These are phyloP conservation scores for Saccostrea echinata DNA, from an alignment of 1,140 invertebrate genomes.

Conservation along the genomic window DNA sequence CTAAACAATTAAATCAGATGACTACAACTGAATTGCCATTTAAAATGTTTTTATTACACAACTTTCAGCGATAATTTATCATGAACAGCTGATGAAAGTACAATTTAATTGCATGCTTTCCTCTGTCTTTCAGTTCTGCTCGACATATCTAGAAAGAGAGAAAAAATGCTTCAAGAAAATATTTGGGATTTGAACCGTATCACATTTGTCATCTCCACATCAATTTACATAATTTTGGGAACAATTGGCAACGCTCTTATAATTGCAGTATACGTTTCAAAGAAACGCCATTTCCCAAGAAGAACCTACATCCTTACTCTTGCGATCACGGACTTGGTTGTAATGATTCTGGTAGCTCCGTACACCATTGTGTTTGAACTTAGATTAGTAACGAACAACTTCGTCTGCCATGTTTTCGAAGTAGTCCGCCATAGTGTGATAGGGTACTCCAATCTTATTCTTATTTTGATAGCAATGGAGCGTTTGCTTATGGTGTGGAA, in stretches of 20 bases:
- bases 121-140: no score
- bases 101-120: no score
- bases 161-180: neutral
- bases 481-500: constrained; percentile 12
- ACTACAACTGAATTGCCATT: no score
- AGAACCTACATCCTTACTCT: neutral
- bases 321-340: neutral
- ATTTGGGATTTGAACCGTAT: neutral
- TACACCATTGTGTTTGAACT: constrained; percentile 21
- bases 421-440: neutral
- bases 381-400: neutral
- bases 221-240: neutral
- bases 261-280: neutral
- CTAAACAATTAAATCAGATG: no score
- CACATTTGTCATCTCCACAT: neutral
- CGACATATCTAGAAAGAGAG: no score
- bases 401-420: neutral
- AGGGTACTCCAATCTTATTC: neutral
- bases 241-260: neutral
- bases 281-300: neutral
- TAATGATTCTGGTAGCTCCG: neutral
- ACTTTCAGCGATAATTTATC: no score
- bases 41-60: no score
- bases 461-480: neutral
- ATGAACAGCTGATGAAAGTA: no score